Base-by-base conservation (phyloP, 1,140 invertebrate genomes). In the Colletes gigas region DNA sequence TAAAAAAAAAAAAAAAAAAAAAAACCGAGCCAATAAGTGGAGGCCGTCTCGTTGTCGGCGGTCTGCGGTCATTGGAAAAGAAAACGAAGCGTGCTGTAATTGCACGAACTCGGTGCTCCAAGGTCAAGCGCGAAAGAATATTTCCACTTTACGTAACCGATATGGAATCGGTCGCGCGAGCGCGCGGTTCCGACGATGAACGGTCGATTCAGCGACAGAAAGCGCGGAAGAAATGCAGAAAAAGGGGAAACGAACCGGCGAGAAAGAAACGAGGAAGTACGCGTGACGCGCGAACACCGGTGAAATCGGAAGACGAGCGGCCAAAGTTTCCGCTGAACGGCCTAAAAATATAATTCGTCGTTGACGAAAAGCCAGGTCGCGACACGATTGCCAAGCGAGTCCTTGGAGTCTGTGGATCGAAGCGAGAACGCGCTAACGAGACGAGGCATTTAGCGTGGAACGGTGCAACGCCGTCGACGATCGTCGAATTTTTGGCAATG, bases 1-100 rank as follows among this genome's bases (percentile, higher is more conserved):
- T 55, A 66, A 54, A 30, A 21, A 44, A 74, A 63, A 12, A 44
- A 54, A 14, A 66, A 54, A 30, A 21, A 44, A 74, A 63, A 12
- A 44, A 54, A 14, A 14, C 17, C 8, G 65, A 76, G 15, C 12
- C 39, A 73, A 73, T 66, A 52, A 76, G 72, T 4, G 19, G n/a
- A 55, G 67, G 4, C 54, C 19, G 62, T 41, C 30, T 47, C 39
- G 52, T 14, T 41, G 54, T 19, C 63, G 19, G 39, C 8, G 54
- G 63, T 77, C 66, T 57, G 63, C 63, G 52, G 69, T 77, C 69
- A 54, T 70, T 66, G 80, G 14, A 44, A 83, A 76, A 57, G 82
- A 47, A 78, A 60, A 82, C 67, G 50, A 54, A 57, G 47, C 14
- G 44, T 44, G 63, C 14, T 55, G 50, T 72, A 83, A 72, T 44